Percentiles rank a stretch among this genome's conserved stretches.
Evolutionary conservation across 2,113 vertebrate genomes (phyloP).

Genomic region (Meles meles): DNA sequence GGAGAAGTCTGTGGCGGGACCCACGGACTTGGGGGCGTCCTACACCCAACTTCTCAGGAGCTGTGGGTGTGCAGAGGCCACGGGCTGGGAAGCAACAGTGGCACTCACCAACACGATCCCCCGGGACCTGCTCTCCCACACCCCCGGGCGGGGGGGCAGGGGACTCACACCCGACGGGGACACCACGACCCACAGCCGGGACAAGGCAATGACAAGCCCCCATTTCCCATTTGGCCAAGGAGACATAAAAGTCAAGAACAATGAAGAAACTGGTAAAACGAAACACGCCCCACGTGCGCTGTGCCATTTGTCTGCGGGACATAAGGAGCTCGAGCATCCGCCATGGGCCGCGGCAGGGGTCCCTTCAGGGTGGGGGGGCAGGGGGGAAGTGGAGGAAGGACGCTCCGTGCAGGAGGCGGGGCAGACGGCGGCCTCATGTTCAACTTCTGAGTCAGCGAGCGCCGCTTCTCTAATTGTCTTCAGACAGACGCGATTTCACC

Average conservation of each 20-base stretch:
- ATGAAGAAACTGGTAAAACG: background rate
- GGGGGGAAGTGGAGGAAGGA: background rate
- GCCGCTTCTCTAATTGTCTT: fast-evolving
- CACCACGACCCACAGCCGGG: background rate
- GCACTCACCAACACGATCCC: background rate
- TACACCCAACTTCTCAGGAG: background rate
- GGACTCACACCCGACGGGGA: too few relatives aligned
- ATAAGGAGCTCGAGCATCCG: background rate
- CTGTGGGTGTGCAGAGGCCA: fast-evolving
- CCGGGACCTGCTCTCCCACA: background rate
- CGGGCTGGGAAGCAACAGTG: fast-evolving
- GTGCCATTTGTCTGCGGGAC: background rate
- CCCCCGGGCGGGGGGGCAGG: background rate
- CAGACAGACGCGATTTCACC: background rate
- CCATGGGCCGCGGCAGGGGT: fast-evolving
- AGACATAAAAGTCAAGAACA: background rate
- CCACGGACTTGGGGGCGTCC: fast-evolving
- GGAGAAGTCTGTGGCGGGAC: background rate
- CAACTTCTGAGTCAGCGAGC: fast-evolving
- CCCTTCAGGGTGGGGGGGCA: background rate
- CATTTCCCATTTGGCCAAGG: background rate
- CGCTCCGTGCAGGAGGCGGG: background rate
- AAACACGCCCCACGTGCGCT: background rate
- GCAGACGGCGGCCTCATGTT: fast-evolving
- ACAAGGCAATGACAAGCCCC: background rate